These are phyloP conservation scores for Drosophila aldrichi DNA, from an alignment of 2,888 invertebrate species.

Conservation along the genomic window DNA sequence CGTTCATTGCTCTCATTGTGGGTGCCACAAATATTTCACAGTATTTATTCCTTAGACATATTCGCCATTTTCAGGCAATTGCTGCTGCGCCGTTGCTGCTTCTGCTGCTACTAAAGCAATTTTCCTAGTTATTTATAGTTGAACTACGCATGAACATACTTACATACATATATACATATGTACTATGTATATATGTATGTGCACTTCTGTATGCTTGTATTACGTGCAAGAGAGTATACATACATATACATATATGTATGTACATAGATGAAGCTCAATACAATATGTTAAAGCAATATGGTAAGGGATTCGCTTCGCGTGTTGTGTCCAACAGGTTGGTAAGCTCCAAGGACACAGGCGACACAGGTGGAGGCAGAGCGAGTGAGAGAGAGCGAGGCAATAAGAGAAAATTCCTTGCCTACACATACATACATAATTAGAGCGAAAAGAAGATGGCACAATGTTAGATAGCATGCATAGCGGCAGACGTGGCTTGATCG, in stretches of 20 bases:
- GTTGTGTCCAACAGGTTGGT: conserved; percentile 49
- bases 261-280: conserved; percentile 2
- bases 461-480: conserved; percentile 15
- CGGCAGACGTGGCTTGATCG: conserved; percentile 68
- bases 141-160: conserved; percentile 16
- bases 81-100: conserved; percentile 6
- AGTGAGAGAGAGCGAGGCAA: neutral
- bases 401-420: neutral
- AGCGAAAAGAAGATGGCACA: conserved; percentile 8
- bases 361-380: conserved; percentile 4
- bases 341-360: conserved; percentile 18
- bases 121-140: conserved; percentile 42
- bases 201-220: neutral
- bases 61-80: conserved; percentile 12
- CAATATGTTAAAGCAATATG: neutral
- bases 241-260: neutral
- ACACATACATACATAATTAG: conserved; percentile 6
- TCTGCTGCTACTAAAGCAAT: neutral
- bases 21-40: conserved; percentile 8
- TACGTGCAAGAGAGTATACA: neutral
- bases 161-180: neutral
- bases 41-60: conserved; percentile 13
- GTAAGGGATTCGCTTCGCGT: conserved; percentile 29
- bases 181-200: neutral
- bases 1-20: conserved; percentile 39